Percentiles rank a stretch among this genome's conserved stretches.
phyloP scores from a whole-genome alignment of 2,113 vertebrate genomes.

The Pelvicachromis taeniatus region DNA sequence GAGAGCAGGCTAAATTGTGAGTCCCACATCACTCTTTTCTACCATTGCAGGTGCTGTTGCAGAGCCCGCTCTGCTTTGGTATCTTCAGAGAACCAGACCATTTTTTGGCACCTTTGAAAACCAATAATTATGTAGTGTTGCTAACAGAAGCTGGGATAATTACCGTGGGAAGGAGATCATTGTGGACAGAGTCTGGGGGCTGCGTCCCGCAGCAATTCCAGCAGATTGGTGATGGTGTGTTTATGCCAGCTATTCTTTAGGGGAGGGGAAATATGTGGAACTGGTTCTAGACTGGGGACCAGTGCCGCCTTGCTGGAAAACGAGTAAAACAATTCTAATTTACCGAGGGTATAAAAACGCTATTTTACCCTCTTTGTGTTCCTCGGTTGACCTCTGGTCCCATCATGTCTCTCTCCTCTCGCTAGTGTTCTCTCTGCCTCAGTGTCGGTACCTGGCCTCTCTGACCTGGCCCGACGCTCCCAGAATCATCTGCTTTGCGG shows the following conservation, averaged over 20 bases:
- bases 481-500: slow-evolving; percentile 74
- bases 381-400: not conserved
- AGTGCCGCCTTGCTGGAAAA: not conserved
- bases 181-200: not conserved
- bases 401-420: not conserved
- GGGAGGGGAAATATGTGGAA: not conserved
- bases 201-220: not conserved
- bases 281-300: not conserved
- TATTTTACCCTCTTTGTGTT: slow-evolving; percentile 19
- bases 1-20: slow-evolving; percentile 75
- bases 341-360: not conserved
- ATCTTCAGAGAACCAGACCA: not conserved
- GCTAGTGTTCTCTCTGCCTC: slow-evolving; percentile 74
- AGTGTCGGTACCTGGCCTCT: slow-evolving; percentile 72
- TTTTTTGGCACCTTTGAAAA: not conserved
- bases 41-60: not conserved
- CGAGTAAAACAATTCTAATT: not conserved
- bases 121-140: not conserved
- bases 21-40: not conserved
- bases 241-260: not conserved
- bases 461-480: slow-evolving; percentile 66
- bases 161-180: not conserved
- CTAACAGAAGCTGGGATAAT: not conserved
- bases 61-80: not conserved
- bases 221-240: not conserved